These are phyloP conservation scores for Jaculus jaculus DNA, from an alignment of 2,113 vertebrate genomes.

Conservation along the genomic window DNA sequence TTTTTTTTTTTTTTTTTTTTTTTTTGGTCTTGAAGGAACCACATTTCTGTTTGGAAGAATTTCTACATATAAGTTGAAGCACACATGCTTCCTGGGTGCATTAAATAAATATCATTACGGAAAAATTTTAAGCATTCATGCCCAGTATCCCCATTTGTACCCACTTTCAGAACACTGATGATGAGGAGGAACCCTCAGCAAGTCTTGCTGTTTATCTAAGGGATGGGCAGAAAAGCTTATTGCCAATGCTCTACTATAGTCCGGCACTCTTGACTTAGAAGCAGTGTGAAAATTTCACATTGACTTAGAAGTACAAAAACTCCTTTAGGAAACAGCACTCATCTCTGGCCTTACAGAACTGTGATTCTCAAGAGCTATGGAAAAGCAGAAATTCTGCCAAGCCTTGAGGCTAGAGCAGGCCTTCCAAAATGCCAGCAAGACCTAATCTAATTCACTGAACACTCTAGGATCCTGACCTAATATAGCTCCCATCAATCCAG, in stretches of 20 bases:
- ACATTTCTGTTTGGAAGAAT: conserved; percentile 38
- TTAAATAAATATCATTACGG: background rate
- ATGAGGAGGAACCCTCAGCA: background rate
- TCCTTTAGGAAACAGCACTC: background rate
- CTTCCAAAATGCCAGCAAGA: background rate
- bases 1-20: no score
- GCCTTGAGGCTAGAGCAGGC: background rate
- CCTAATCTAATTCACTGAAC: background rate
- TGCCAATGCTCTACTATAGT: background rate
- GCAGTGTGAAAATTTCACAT: background rate
- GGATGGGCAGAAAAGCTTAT: background rate
- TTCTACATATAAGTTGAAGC: background rate
- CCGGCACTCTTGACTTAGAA: background rate
- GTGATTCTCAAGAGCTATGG: background rate
- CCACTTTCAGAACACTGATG: background rate
- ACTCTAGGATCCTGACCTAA: background rate
- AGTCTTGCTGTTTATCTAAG: background rate
- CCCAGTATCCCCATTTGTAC: background rate
- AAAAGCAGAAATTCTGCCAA: background rate
- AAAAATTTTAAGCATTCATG: conserved; percentile 9
- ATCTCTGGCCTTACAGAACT: background rate
- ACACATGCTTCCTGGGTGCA: background rate
- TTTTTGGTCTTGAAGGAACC: background rate
- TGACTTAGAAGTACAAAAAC: conserved; percentile 12
- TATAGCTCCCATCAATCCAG: background rate